phyloP scores from a whole-genome alignment of 2,888 invertebrate genomes.

The Dryadula phaetusa region DNA sequence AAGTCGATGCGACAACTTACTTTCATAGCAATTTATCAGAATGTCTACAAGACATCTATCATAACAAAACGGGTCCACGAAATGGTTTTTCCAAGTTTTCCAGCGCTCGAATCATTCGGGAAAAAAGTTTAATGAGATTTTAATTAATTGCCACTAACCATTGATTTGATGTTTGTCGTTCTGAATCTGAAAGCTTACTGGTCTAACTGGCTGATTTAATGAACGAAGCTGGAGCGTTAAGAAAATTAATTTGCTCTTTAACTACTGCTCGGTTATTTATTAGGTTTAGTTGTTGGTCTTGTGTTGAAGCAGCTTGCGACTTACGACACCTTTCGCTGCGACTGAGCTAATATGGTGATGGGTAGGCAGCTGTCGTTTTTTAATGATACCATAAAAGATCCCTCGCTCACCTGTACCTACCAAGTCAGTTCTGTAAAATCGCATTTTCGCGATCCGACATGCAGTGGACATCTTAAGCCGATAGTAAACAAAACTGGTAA shows the following conservation, averaged over 20 bases:
- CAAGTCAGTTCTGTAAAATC: conserved; percentile 55
- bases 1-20: conserved; percentile 57
- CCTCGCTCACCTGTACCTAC: conserved; percentile 52
- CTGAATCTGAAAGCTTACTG: conserved; percentile 51
- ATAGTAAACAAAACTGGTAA: conserved; percentile 48
- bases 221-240: conserved; percentile 47
- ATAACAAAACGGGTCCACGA: conserved; percentile 15
- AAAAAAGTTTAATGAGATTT: conserved; percentile 69
- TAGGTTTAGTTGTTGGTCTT: conserved; percentile 53
- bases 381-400: conserved; percentile 57
- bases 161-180: conserved; percentile 47
- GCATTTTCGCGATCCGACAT: conserved; percentile 52
- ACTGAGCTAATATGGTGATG: conserved; percentile 57
- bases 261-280: conserved; percentile 54
- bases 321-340: conserved; percentile 62
- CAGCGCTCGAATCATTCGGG: conserved; percentile 54
- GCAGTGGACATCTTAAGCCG: conserved; percentile 49
- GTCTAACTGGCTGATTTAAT: conserved; percentile 46
- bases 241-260: conserved; percentile 58
- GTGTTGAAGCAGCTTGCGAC: conserved; percentile 51
- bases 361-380: conserved; percentile 63
- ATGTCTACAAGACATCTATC: conserved; percentile 48
- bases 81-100: conserved; percentile 66
- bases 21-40: conserved; percentile 58
- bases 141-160: conserved; percentile 66